phyloP scores from a whole-genome alignment of 2,113 vertebrate species.

The Ochotona curzoniae region DNA sequence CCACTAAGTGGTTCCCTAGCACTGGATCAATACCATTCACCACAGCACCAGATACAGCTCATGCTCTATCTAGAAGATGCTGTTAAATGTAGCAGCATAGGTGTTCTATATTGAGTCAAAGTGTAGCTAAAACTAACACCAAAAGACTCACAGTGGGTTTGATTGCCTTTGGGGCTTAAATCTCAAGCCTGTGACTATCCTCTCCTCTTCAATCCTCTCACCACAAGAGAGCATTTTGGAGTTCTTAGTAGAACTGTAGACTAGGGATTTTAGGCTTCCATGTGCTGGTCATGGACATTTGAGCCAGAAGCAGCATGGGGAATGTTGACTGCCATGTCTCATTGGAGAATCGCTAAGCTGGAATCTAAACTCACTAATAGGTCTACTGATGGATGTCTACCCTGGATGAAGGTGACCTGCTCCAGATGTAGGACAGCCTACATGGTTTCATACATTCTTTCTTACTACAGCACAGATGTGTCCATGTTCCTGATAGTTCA shows the following conservation, averaged over 20 bases:
- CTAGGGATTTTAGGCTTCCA: background rate
- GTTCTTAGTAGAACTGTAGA: background rate
- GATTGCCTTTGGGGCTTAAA: background rate
- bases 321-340: background rate
- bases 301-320: background rate
- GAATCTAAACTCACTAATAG: background rate
- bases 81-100: background rate
- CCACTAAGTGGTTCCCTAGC: background rate
- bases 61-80: background rate
- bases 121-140: background rate
- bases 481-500: background rate
- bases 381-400: background rate
- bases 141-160: background rate
- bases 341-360: background rate
- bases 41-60: no score
- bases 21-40: accelerated
- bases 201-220: background rate
- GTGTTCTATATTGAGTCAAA: background rate
- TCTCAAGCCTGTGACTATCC: background rate
- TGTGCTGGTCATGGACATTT: background rate
- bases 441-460: background rate
- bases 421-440: background rate
- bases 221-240: background rate
- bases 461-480: background rate
- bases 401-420: accelerated